Percentiles rank a stretch among this genome's conserved stretches.
phyloP scores from a whole-genome alignment of 2,113 vertebrate genomes.

The Edolisoma coerulescens region DNA sequence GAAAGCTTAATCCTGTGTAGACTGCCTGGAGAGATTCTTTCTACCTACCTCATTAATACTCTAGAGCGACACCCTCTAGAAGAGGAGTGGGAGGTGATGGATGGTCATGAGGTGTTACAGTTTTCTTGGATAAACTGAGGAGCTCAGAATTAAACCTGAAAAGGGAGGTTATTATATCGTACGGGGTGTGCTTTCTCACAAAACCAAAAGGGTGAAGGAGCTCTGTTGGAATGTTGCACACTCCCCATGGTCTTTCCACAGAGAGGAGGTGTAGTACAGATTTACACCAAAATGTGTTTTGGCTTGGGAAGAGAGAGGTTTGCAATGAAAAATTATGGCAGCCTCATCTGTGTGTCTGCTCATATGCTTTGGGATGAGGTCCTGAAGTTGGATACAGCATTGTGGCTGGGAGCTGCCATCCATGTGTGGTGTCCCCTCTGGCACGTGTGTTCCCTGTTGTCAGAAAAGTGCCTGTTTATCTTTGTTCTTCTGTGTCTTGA shows the following conservation, averaged over 20 bases:
- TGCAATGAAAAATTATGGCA: neutral
- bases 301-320: neutral
- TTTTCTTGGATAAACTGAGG: neutral
- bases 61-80: rapidly evolving
- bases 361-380: neutral
- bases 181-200: neutral
- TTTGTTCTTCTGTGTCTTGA: neutral
- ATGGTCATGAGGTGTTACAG: neutral
- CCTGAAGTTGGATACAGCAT: neutral
- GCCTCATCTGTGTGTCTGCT: neutral
- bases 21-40: neutral
- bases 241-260: neutral
- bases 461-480: neutral
- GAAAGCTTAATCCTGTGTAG: neutral
- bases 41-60: neutral
- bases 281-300: neutral
- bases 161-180: neutral
- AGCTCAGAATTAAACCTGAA: neutral
- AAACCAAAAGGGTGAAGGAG: neutral
- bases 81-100: neutral
- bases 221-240: neutral
- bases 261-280: neutral
- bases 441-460: rapidly evolving
- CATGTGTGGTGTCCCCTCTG: rapidly evolving
- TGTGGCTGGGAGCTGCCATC: neutral